Conservation (phyloP, 2,113 vertebrate species). For the Cyanocitta stelleri region DNA sequence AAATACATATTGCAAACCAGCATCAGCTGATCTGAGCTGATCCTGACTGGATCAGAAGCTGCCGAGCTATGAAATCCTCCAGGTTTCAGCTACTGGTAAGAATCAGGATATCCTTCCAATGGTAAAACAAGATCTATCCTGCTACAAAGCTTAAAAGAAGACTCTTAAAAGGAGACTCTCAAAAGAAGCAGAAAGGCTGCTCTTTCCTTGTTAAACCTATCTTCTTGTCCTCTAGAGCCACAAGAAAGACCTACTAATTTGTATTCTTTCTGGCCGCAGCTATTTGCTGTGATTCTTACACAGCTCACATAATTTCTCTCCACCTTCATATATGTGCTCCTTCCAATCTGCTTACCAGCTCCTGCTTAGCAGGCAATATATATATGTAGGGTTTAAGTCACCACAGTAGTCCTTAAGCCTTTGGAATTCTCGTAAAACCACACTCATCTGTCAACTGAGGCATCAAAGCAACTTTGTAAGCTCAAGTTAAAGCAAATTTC, state of each 20-base stretch:
- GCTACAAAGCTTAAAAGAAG: background rate
- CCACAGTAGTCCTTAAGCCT: background rate
- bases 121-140: background rate
- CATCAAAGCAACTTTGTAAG: background rate
- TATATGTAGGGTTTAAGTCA: background rate
- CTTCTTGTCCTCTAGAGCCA: background rate
- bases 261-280: background rate
- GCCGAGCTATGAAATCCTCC: background rate
- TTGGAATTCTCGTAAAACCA: background rate
- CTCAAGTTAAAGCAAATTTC: background rate
- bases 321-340: background rate
- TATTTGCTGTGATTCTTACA: background rate
- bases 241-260: background rate
- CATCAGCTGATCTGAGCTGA: background rate
- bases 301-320: rapidly evolving
- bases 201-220: background rate
- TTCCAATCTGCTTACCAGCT: background rate
- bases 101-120: background rate
- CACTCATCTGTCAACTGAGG: background rate
- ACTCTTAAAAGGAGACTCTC: background rate
- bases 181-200: background rate
- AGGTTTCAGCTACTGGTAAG: background rate
- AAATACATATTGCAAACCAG: background rate
- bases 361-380: background rate
- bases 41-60: background rate